These are phyloP conservation scores for Poeciliopsis occidentalis DNA, from an alignment of 2,113 vertebrate genomes.

Conservation along the genomic window DNA sequence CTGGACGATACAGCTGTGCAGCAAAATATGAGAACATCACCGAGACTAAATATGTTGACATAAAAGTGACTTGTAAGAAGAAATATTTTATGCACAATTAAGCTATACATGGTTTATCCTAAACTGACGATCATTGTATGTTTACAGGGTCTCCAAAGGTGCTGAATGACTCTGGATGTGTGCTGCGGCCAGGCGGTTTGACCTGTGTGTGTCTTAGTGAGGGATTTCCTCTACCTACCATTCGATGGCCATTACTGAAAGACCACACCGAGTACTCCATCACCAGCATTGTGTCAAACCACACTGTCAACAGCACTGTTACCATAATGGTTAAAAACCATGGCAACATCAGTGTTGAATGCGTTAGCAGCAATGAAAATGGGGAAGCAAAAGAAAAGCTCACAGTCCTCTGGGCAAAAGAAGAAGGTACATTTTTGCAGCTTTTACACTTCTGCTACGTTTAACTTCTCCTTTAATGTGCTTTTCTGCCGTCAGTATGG, in stretches of 20 bases:
- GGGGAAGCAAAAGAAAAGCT: slow-evolving; percentile 28
- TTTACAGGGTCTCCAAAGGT: slow-evolving; percentile 8
- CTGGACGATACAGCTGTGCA: slow-evolving; percentile 58
- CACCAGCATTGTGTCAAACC: slow-evolving; percentile 7
- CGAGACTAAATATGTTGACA: background rate
- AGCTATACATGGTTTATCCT: background rate
- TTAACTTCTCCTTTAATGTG: background rate
- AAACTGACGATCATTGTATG: background rate
- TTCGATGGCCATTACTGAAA: slow-evolving; percentile 54
- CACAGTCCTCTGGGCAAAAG: background rate
- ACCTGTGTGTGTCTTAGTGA: slow-evolving; percentile 59
- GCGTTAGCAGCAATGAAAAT: slow-evolving; percentile 38
- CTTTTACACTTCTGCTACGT: background rate
- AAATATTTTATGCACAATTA: background rate
- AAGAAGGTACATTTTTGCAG: slow-evolving; percentile 1
- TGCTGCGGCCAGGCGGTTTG: slow-evolving; percentile 5
- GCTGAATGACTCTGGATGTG: slow-evolving; percentile 38
- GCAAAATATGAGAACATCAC: slow-evolving; percentile 5
- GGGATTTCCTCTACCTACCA: slow-evolving; percentile 55
- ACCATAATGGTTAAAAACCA: slow-evolving; percentile 4
- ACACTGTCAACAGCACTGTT: slow-evolving; percentile 45
- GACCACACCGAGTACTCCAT: slow-evolving; percentile 26
- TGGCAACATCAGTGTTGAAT: slow-evolving; percentile 17
- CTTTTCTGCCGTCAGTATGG: background rate
- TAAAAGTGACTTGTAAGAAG: slow-evolving; percentile 58